Evolutionary conservation across 2,888 invertebrate genomes (phyloP).

Genomic region (Stomorhina lunata): DNA sequence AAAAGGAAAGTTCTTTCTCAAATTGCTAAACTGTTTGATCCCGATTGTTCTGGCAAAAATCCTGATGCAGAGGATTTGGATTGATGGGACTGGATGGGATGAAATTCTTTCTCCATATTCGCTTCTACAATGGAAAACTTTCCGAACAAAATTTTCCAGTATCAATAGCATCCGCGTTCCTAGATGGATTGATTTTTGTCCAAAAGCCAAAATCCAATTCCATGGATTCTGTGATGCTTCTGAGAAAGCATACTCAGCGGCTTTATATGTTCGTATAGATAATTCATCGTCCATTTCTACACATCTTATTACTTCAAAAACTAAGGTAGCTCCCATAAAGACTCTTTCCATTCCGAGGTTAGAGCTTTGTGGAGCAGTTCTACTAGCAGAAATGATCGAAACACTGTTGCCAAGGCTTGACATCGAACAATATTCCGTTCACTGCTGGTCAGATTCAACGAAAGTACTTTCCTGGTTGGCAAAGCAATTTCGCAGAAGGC

Average conservation of each 20-base stretch:
- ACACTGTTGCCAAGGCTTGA: no score
- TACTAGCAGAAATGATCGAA: no score
- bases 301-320: not conserved
- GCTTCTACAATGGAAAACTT: not conserved
- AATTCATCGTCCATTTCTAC: no score
- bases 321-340: not conserved
- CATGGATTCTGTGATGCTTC: slow-evolving; percentile 2
- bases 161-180: not conserved
- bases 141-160: not conserved
- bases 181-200: not conserved
- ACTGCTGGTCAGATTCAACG: no score
- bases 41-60: not conserved
- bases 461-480: no score
- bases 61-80: not conserved
- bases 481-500: no score
- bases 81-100: not conserved
- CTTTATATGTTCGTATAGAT: not conserved
- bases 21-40: no score
- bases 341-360: no score
- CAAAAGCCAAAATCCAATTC: not conserved
- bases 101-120: not conserved
- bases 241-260: not conserved
- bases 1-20: no score
- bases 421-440: no score
- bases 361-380: no score